phyloP scores from a whole-genome alignment of 2,113 vertebrate genomes.

The Anoplopoma fimbria region DNA sequence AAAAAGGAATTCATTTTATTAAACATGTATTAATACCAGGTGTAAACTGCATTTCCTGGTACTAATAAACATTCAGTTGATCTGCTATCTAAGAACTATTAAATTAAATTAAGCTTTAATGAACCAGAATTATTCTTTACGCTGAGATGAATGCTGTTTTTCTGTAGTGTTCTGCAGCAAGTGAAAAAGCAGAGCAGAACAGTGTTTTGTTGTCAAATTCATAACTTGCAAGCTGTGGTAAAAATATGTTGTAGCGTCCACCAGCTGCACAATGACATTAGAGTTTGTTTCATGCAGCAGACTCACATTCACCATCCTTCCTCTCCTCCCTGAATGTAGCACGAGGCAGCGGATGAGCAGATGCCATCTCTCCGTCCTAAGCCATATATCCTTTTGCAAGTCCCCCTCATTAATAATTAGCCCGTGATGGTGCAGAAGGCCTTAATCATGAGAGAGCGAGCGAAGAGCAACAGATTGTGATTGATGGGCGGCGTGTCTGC shows the following conservation, averaged over 20 bases:
- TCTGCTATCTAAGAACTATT: neutral
- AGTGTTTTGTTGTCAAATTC: neutral
- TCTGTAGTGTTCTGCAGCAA: neutral
- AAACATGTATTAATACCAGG: no score
- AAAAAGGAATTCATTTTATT: no score
- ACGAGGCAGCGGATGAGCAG: constrained; percentile 33
- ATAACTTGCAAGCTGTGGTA: neutral
- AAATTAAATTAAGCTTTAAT: neutral
- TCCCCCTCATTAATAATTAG: constrained; percentile 57
- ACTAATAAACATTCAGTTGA: neutral
- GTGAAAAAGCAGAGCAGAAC: neutral
- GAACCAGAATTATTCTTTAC: neutral
- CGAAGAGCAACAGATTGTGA: constrained; percentile 74
- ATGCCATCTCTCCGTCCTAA: constrained; percentile 35
- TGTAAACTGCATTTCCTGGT: neutral
- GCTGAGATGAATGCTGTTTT: neutral
- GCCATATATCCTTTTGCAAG: constrained; percentile 29
- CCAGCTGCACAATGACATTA: constrained; percentile 2
- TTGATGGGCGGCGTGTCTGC: constrained; percentile 77
- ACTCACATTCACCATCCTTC: constrained; percentile 2
- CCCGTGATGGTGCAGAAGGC: constrained; percentile 37
- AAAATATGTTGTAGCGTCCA: neutral
- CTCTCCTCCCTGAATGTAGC: constrained; percentile 8
- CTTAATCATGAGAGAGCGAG: constrained; percentile 64
- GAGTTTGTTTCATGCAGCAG: neutral